Base-by-base conservation (phyloP, 1,140 invertebrate species). In the Drosophila tsacasi region DNA sequence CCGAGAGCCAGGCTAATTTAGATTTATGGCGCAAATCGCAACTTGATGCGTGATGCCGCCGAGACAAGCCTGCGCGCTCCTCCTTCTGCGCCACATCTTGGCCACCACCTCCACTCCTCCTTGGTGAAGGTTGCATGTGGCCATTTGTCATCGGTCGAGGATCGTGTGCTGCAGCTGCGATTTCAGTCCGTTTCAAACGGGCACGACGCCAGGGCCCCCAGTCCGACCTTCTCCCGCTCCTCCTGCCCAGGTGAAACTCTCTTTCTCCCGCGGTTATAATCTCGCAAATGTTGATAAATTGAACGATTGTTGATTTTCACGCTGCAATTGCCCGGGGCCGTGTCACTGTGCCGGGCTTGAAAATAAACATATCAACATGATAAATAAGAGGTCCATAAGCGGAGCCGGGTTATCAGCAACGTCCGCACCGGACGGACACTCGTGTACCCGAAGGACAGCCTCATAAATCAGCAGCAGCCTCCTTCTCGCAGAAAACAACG, bases 281-380 rank as follows among this genome's bases (percentile, higher is more conserved):
- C 66, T 61, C 42, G 46, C 68, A 77, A 79, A 79, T 81, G 82
- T 90, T 90, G 85, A 89, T 90, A 82, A 89, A 89, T 89, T 81
- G 68, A 68, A 76, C 71, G 85, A 89, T 85, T 81, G 81, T 79
- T 73, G 75, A 86, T 74, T 79, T 82, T 82, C 67, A 58, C 55
- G 83, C 73, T n/a, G 78, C 75, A 81, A 79, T 79, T 77, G 78
- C 61, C 73, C 59, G 42, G 21, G 40, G 61, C 72, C 59, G 63
- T 89, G 84, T 87, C 85, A 83, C 81, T 80, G 76, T 84, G 72
- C 81, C 75, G 50, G 42, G 47, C 68, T 73, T 25, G 71, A 37
- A 81, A 87, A 87, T 87, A 90, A 87, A 87, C 84, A 87, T 81
- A 87, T 87, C 84, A 87, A 84, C 67, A 63, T 85, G 82, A 85